Conservation (phyloP, 2,113 vertebrate species). For the Pseudonaja textilis region DNA sequence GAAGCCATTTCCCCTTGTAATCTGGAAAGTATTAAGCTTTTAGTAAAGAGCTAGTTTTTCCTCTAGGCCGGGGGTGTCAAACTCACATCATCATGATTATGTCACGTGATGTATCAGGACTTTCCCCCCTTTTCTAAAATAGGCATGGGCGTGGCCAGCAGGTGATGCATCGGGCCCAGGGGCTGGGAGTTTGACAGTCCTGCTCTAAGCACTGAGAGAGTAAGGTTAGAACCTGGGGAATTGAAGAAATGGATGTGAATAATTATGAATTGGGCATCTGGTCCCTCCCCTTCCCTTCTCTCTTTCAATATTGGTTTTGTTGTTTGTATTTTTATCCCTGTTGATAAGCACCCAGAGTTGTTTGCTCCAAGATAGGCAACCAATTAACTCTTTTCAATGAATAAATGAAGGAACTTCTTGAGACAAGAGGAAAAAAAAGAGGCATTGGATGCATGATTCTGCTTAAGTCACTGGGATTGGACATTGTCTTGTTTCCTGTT, state of each 20-base stretch:
- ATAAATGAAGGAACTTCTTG: neutral
- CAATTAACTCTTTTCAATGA: neutral
- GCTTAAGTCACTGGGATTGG: neutral
- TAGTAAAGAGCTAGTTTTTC: neutral
- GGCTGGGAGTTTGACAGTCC: too few species aligned
- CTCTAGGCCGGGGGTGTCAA: neutral
- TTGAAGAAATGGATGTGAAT: neutral
- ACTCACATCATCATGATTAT: too few species aligned
- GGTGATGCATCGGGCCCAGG: too few species aligned
- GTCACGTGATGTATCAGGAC: too few species aligned
- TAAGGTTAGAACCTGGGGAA: too few species aligned
- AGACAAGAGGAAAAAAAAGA: neutral
- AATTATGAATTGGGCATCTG: neutral
- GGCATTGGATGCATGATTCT: neutral
- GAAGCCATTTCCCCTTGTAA: neutral
- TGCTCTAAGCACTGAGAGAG: too few species aligned
- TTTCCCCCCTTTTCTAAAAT: too few species aligned
- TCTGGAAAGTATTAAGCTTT: neutral
- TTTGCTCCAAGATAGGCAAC: neutral
- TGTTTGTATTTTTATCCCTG: neutral
- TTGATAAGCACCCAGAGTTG: neutral
- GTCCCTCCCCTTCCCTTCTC: neutral
- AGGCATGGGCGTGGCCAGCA: too few species aligned
- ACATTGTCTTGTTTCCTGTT: neutral
- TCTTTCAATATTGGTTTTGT: neutral